Base-by-base conservation (phyloP, 2,797 vertebrate genomes). In the Carcharodon carcharias region DNA sequence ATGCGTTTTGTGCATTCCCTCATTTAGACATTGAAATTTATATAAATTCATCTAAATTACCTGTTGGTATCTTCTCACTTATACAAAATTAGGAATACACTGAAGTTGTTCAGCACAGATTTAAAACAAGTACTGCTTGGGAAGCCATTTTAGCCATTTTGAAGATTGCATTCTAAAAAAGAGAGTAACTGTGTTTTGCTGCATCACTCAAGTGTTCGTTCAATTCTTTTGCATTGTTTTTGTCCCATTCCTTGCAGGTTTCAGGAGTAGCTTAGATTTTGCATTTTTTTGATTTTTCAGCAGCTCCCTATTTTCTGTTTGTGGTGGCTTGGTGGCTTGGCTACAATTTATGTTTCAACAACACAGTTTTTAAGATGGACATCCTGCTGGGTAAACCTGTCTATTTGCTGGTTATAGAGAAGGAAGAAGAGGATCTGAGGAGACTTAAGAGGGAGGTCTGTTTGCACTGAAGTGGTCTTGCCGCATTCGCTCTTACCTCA, bases 251-350 rank as follows among this genome's bases (percentile, higher is more conserved):
- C 73, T n/a, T 92, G 31, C 35, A 92, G 4, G 31, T 63, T 92
- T 92, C 58, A 61, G 56, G 61, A 61, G 35, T 92, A 92, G 58
- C 28, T 35, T 61, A 63, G 61, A 8, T n/a, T 63, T 63, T 92
- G 31, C 35, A n/a, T 89, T 80, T 80, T 69, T 80, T 80, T 80
- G 35, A n/a, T 80, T 80, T 80, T 80, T 80, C 73, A 40, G 73
- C 73, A 80, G 73, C 73, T 80, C 35, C 73, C 73, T 80, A 80
- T 80, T 80, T 80, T 80, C 73, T 80, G n/a, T 80, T 80, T 80
- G 73, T n/a, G 73, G 11, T 80, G 73, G 73, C 73, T 80, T 80
- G 73, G 73, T 80, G 73, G 73, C 73, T 50, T 50, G n/a, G 35
- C 35, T 80, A 35, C 73, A 80, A 80, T 40, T 80, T 80, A 80